Evolutionary conservation across 2,888 invertebrate species (phyloP), one percentile per base, ranked within the genome.

Genomic region (Blastobasis adustella): DNA sequence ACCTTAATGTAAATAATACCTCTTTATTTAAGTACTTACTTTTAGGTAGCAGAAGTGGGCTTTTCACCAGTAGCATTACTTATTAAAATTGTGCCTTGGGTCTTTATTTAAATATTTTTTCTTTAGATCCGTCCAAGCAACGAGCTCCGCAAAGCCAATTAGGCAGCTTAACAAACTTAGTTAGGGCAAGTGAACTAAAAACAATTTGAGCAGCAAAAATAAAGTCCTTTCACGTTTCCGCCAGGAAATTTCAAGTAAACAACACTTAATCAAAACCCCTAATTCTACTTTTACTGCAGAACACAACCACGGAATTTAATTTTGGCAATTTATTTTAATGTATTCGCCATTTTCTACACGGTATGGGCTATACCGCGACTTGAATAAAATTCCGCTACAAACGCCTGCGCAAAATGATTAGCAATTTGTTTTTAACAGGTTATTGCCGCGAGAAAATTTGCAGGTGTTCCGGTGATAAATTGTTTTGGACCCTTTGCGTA

Each of bases 311-410:
- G 61, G 65, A 65, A 67, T 69, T 67, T 61, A 67, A 68, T 69
- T 68, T 62, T 47, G 49, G 60, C 63, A 59, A 69, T 71, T 63
- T 54, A 57, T 71, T 67, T 67, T 62, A 69, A 71, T 71, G 65
- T 62, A 67, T 66, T 67, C 65, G 63, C 61, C 65, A 61, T 69
- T 69, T 60, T 59, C 59, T 57, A 46, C 49, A 52, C 57, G 58
- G 61, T 58, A 58, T 56, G 57, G 53, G 47, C 55, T 56, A 54
- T 50, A 49, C 58, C 52, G 46, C 50, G 53, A 51, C 49, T 45
- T 51, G 58, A 62, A 63, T 61, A 52, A 61, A 58, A 60, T 57
- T 57, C 53, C 49, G 51, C 50, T 40, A 51, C 53, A 55, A 47
- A 50, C 53, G 61, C 57, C 67, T 61, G 53, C 42, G 49, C 55